Evolutionary conservation across 2,797 vertebrate genomes (phyloP).

Genomic region (Lophius americanus): DNA sequence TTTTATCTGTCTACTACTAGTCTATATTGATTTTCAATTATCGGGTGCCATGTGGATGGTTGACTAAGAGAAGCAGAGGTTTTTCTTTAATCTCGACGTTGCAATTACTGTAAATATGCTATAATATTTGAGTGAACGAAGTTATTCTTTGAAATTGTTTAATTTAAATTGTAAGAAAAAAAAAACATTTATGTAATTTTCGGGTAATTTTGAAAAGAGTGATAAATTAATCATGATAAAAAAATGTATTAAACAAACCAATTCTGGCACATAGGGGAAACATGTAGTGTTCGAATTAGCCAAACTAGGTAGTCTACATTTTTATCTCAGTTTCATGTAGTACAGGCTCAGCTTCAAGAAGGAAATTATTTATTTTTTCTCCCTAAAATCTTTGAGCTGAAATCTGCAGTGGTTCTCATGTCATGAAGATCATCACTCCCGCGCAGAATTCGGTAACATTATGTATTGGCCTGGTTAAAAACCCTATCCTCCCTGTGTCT

Average conservation of each 20-base stretch:
- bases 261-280: neutral
- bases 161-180: too few species aligned
- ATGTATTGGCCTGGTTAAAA: neutral
- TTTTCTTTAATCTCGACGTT: too few species aligned
- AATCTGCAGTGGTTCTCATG: neutral
- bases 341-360: too few species aligned
- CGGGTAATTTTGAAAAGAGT: neutral
- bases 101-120: too few species aligned
- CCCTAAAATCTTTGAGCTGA: too few species aligned
- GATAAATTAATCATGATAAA: neutral
- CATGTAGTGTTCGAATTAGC: too few species aligned
- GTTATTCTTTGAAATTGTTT: too few species aligned
- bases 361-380: too few species aligned
- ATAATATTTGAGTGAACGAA: too few species aligned
- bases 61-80: constrained; percentile 8
- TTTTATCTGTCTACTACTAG: constrained; percentile 32
- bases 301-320: too few species aligned
- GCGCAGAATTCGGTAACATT: neutral
- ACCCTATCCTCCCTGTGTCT: neutral
- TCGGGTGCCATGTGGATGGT: constrained; percentile 39
- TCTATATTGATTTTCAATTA: constrained; percentile 56
- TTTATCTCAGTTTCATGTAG: too few species aligned
- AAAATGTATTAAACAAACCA: neutral
- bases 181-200: too few species aligned
- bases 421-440: neutral